phyloP scores from a whole-genome alignment of 2,888 invertebrate species.

The Luperina testacea region DNA sequence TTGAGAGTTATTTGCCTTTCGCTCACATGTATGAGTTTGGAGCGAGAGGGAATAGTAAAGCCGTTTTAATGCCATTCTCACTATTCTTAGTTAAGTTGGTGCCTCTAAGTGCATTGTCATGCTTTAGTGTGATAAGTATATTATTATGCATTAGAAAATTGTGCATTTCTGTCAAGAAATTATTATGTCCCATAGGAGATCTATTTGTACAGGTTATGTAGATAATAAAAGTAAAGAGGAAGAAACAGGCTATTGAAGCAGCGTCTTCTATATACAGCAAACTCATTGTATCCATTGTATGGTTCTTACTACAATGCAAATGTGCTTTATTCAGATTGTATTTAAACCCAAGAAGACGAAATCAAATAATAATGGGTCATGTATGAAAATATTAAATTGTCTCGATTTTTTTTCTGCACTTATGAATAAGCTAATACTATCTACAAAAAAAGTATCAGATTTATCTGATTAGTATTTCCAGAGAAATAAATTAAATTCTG shows the following conservation, averaged over 20 bases:
- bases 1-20: conserved; percentile 1
- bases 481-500: too few species aligned
- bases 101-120: conserved; percentile 9
- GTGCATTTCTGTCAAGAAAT: neutral
- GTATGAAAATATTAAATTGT: too few species aligned
- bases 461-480: too few species aligned
- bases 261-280: conserved; percentile 13
- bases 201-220: neutral
- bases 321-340: conserved; percentile 9
- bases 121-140: conserved; percentile 16
- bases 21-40: conserved; percentile 1
- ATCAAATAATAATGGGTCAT: neutral
- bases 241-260: conserved; percentile 2
- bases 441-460: too few species aligned
- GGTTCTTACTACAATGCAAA: neutral
- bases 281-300: neutral
- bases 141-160: neutral
- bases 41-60: conserved; percentile 5
- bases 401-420: too few species aligned
- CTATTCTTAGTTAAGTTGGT: neutral
- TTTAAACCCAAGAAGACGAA: neutral
- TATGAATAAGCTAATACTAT: too few species aligned
- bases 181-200: neutral
- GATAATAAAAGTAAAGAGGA: neutral
- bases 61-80: neutral